Evolutionary conservation across 2,888 invertebrate genomes (phyloP).

Genomic region (Ernsta delagoae): DNA sequence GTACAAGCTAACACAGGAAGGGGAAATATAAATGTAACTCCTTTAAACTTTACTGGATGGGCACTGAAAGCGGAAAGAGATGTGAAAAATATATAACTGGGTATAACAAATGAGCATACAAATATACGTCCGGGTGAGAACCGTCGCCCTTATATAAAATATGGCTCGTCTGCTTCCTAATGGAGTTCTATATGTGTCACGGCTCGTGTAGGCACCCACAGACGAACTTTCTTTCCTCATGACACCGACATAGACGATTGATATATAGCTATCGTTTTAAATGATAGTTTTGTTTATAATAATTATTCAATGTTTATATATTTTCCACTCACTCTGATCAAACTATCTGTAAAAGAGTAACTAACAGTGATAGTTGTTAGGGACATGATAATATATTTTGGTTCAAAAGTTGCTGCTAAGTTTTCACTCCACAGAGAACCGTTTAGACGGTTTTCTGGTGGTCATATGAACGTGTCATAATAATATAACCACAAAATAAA

Average conservation of each 20-base stretch:
- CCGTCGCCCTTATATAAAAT: slow-evolving; percentile 42
- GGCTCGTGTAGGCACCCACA: slow-evolving; percentile 48
- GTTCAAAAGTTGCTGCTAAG: too few relatives aligned
- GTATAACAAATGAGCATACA: slow-evolving; percentile 33
- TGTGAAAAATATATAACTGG: slow-evolving; percentile 27
- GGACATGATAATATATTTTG: too few relatives aligned
- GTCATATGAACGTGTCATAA: too few relatives aligned
- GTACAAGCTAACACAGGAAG: too few relatives aligned
- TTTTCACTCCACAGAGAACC: too few relatives aligned
- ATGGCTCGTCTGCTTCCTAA: slow-evolving; percentile 50
- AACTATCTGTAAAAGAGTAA: too few relatives aligned
- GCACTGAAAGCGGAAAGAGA: slow-evolving; percentile 27
- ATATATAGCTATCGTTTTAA: not conserved
- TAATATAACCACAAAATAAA: too few relatives aligned
- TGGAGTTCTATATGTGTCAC: slow-evolving; percentile 48
- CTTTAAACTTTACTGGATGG: not conserved
- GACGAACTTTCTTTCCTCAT: slow-evolving; percentile 14
- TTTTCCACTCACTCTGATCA: too few relatives aligned
- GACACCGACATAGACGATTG: not conserved
- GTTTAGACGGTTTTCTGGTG: too few relatives aligned
- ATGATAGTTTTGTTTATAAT: not conserved
- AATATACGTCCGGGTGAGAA: slow-evolving; percentile 35
- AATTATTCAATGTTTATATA: too few relatives aligned
- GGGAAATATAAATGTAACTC: slow-evolving; percentile 9
- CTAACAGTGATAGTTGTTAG: too few relatives aligned